Base-by-base conservation (phyloP, 2,888 invertebrate genomes). In the Ophion ellenae region DNA sequence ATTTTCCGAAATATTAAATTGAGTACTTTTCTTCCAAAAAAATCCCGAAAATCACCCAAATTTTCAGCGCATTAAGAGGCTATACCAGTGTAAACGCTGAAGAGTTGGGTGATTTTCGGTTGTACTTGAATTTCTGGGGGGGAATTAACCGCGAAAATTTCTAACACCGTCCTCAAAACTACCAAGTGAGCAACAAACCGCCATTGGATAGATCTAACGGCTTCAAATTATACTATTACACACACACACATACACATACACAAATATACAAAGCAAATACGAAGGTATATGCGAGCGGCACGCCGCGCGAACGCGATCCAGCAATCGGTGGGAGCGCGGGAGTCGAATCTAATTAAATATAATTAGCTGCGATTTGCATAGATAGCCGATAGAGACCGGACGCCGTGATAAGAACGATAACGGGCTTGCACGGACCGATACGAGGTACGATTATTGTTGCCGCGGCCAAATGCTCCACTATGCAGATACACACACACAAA, bases 261-360 rank as follows among this genome's bases (percentile, higher is more conserved):
- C 11, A 69, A 17, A 45, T n/a, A 71, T 59, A 64, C 57, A 64
- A 78, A 59, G 63, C 64, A 53, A 59, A 59, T 69, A 74, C 66
- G 47, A 71, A 66, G 32, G 63, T 73, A 71, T 81, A 77, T 57
- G 78, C 74, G 81, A 77, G 74, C 71, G 64, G 86, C 83, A 86
- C 77, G 86, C 86, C 83, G 86, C 86, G 80, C 85, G 85, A 85
- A 84, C 87, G 88, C 88, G 90, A 89, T 88, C 89, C 87, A 87
- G 90, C 90, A 89, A 92, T 92, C 92, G 91, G 92, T 91, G 91
- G 92, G 92, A 92, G 91, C 92, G 91, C 91, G 91, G 91, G 90
- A 92, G 91, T 91, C 92, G 93, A 93, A 94, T 94, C 94, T 94
- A 94, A 94, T 94, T 94, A 94, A 94, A 94, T 94, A 94, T 94